Base-by-base conservation (phyloP, 1,140 invertebrate genomes). In the Cylas formicarius region DNA sequence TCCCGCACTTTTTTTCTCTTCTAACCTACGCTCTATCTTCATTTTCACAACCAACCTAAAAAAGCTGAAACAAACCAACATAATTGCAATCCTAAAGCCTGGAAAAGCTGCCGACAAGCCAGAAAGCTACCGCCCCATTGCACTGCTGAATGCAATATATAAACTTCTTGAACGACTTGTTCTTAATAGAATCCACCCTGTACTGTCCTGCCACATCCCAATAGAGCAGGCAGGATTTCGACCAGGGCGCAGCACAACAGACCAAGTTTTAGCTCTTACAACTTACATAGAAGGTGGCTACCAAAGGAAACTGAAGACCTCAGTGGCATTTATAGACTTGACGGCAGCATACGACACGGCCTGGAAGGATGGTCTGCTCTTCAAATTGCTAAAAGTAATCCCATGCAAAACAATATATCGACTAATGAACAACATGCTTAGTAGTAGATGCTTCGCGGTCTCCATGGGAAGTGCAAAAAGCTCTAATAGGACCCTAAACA, bases 341-440 rank as follows among this genome's bases (percentile, higher is more conserved):
- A 47, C 47, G 9, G 44, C 44, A 1, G 48, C 44, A 9, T 42
- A 49, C 22, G 37, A 51, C 44, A 51, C 48, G 14, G 44, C 48
- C 6, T 51, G 28, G 44, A 51, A 24, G 37, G 48, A 37, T 37
- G 28, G 46, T 11, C 29, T 48, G 11, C 10, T 50, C 18, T 31
- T 24, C 38, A 48, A 50, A 47, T 28, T 48, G 26, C 14, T 28
- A 11, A 37, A 23, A 17, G 28, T 47, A 10, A 47, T 36, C 13
- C 40, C 40, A 14, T 46, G 40, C 20, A 28, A 23, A n/a, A 43
- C 19, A 43, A 43, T 32, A 11, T 43, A 32, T 16, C 37, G 33
- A 21, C 13, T 41, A n/a, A 39, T 37, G 16, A 43, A 43, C 8
- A 47, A n/a, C n/a, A n/a, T n/a, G n/a, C n/a, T n/a, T n/a, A n/a